These are phyloP conservation scores for Eilema depressum DNA, from an alignment of 2,888 invertebrate genomes.

Conservation along the genomic window DNA sequence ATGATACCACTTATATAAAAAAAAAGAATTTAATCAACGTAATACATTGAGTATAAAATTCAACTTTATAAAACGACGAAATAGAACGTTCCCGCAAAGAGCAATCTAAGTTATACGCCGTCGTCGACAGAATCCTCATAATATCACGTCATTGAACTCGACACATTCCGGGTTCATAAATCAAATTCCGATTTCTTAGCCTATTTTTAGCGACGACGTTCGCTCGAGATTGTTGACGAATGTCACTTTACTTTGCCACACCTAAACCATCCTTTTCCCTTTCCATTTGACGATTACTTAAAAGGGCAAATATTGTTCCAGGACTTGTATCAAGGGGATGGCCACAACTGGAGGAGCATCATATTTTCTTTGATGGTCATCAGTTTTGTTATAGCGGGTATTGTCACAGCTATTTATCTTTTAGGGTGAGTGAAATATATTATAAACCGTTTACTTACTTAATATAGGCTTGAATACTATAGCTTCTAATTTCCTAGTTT, in stretches of 20 bases:
- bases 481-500: too few species aligned
- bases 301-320: conserved; percentile 62
- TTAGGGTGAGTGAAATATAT: conserved; percentile 88
- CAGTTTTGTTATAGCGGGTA: conserved; percentile 94
- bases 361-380: conserved; percentile 95
- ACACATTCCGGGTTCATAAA: conserved; percentile 55
- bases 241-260: conserved; percentile 40
- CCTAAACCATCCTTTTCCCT: conserved; percentile 16
- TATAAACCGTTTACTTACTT: conserved; percentile 2
- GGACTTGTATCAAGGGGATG: conserved; percentile 93
- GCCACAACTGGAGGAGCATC: conserved; percentile 96
- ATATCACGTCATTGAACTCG: conserved; percentile 49
- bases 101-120: conserved; percentile 38
- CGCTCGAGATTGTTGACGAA: conserved; percentile 44
- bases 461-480: background rate
- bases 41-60: background rate
- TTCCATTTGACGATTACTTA: conserved; percentile 22
- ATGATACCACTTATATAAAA: background rate
- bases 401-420: conserved; percentile 95
- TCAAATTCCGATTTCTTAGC: conserved; percentile 56
- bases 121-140: conserved; percentile 37
- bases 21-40: background rate
- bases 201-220: conserved; percentile 45
- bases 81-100: conserved; percentile 27
- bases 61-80: conserved; percentile 9